Evolutionary conservation across 2,113 vertebrate species (phyloP).

Genomic region (Melanostigma gelatinosum): DNA sequence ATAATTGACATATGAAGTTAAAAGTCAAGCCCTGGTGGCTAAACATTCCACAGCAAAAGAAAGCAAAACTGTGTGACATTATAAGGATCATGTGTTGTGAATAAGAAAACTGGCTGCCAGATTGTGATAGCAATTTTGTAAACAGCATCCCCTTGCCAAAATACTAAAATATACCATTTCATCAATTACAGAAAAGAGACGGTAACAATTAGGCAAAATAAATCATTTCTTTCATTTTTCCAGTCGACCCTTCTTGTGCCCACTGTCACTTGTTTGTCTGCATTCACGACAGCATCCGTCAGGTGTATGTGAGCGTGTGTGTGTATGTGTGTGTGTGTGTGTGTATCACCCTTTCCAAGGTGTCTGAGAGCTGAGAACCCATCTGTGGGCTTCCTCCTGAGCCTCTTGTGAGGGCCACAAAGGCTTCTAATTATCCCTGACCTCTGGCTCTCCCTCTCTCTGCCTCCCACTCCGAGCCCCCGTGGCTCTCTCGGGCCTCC

Average conservation of each 20-base stretch:
- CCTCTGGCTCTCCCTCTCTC: conserved; percentile 78
- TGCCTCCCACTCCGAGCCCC: conserved; percentile 70
- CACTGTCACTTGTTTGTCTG: conserved; percentile 55
- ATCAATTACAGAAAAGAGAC: conserved; percentile 12
- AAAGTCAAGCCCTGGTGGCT: conserved; percentile 59
- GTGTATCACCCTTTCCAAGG: conserved; percentile 38
- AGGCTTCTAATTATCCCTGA: conserved; percentile 87
- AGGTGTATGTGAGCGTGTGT: conserved; percentile 53
- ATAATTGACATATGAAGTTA: conserved; percentile 69
- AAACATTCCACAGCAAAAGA: conserved; percentile 18
- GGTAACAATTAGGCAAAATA: not conserved
- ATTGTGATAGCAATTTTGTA: not conserved
- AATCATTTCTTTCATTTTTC: not conserved
- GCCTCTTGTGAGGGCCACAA: conserved; percentile 79
- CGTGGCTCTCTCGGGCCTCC: conserved; percentile 62
- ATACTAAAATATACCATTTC: conserved; percentile 21
- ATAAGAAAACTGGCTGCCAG: conserved; percentile 4
- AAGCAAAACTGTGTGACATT: conserved; percentile 33
- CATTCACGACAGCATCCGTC: conserved; percentile 47
- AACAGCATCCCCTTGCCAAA: conserved; percentile 2
- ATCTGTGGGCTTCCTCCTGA: conserved; percentile 79
- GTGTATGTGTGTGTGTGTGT: conserved; percentile 39
- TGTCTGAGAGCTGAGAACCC: conserved; percentile 69
- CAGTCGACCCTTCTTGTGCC: conserved; percentile 26
- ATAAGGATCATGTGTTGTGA: conserved; percentile 17